These are phyloP conservation scores for Odocoileus hemionus DNA, from an alignment of 2,113 vertebrate species.

Conservation along the genomic window DNA sequence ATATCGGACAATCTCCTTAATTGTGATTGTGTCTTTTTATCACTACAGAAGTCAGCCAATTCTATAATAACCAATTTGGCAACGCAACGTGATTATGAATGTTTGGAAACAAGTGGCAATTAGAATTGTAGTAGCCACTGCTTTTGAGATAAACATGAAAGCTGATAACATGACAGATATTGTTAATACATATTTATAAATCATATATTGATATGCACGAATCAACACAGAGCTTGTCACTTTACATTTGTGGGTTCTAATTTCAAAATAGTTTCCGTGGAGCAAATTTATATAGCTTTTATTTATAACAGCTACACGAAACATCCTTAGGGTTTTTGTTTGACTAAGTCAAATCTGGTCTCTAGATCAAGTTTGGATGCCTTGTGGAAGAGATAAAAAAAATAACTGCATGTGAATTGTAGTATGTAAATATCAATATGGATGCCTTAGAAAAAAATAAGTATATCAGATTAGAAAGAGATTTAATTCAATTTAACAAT, in stretches of 20 bases:
- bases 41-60: background rate
- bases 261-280: background rate
- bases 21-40: background rate
- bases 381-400: background rate
- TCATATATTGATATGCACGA: background rate
- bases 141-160: constrained; percentile 17
- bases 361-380: background rate
- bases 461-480: background rate
- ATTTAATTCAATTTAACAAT: background rate
- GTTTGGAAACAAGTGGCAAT: background rate
- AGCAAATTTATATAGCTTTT: background rate
- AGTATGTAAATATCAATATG: background rate
- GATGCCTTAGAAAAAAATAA: background rate
- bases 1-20: background rate
- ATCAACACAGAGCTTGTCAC: background rate
- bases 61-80: background rate
- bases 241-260: background rate
- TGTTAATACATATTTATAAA: background rate
- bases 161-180: background rate
- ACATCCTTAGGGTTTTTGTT: background rate
- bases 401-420: background rate
- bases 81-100: background rate
- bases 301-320: background rate
- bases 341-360: background rate
- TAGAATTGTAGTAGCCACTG: background rate